phyloP scores from a whole-genome alignment of 2,888 invertebrate genomes.

The Oligia fasciuncula region DNA sequence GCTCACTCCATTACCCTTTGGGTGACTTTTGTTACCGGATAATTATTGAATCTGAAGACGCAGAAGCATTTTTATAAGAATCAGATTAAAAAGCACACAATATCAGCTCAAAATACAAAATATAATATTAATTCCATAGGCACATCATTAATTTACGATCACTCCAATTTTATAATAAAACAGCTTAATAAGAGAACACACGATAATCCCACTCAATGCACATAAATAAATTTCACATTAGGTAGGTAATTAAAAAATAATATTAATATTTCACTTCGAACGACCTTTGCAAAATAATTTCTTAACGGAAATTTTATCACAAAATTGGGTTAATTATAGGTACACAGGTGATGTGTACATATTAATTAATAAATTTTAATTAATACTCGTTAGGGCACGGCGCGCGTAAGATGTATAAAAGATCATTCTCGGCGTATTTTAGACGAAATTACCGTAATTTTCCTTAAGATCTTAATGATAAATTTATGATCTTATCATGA shows the following conservation, averaged over 20 bases:
- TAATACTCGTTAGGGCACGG: conserved; percentile 56
- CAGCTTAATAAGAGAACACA: conserved; percentile 15
- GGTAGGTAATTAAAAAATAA: conserved; percentile 28
- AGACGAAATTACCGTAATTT: conserved; percentile 46
- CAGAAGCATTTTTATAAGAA: background rate
- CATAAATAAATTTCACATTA: conserved; percentile 30
- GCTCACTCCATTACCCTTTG: too few species aligned
- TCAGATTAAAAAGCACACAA: background rate
- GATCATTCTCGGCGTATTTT: conserved; percentile 45
- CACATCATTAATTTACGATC: background rate
- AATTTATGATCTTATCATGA: conserved; percentile 28
- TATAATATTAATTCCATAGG: background rate
- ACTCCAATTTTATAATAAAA: conserved; percentile 6
- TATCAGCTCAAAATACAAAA: background rate
- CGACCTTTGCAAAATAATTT: conserved; percentile 35
- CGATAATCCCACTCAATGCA: conserved; percentile 11
- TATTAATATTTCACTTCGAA: background rate
- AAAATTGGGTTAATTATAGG: conserved; percentile 65
- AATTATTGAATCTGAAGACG: too few species aligned
- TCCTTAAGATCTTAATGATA: conserved; percentile 20
- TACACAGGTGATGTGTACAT: conserved; percentile 63
- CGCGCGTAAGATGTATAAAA: conserved; percentile 55
- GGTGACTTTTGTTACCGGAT: too few species aligned
- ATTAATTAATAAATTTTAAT: conserved; percentile 66
- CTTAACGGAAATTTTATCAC: conserved; percentile 45